Percentiles rank a stretch among this genome's conserved stretches.
These are phyloP conservation scores for Arenicola marina DNA, from an alignment of 2,888 invertebrate species.

Conservation along the genomic window DNA sequence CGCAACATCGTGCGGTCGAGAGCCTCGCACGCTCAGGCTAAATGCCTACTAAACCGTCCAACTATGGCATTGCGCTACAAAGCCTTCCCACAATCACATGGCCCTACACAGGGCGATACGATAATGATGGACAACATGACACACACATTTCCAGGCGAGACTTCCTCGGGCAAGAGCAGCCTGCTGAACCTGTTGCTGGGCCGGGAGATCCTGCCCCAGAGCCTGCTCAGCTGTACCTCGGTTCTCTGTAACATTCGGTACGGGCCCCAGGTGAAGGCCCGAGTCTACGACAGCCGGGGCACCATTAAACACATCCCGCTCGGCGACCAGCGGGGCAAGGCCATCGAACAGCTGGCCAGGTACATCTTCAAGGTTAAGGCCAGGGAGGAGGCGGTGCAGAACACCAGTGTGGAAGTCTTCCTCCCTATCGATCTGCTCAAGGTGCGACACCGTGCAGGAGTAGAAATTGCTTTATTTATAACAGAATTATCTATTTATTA, in stretches of 20 bases:
- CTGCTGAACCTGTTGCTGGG: constrained; percentile 47
- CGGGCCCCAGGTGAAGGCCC: constrained; percentile 27
- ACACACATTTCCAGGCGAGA: constrained; percentile 48
- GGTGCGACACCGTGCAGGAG: constrained; percentile 16
- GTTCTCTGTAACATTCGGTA: constrained; percentile 43
- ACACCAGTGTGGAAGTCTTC: constrained; percentile 28
- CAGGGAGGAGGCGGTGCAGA: constrained; percentile 16
- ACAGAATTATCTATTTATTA: no score
- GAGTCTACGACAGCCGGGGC: constrained; percentile 15
- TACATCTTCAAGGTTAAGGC: constrained; percentile 20
- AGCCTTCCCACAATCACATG: no score
- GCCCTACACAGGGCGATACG: no score
- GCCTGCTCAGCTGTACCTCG: constrained; percentile 45
- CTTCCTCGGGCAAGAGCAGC: constrained; percentile 51
- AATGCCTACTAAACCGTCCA: no score
- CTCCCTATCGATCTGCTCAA: constrained; percentile 31
- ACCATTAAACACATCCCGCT: not conserved
- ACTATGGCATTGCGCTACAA: no score
- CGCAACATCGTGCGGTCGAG: no score
- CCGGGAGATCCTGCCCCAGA: constrained; percentile 34
- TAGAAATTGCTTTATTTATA: no score
- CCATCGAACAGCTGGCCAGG: constrained; percentile 13
- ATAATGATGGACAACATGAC: no score
- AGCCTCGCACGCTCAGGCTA: no score
- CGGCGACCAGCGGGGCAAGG: not conserved